phyloP scores from a whole-genome alignment of 2,888 invertebrate genomes.

The Caenorhabditis angaria region DNA sequence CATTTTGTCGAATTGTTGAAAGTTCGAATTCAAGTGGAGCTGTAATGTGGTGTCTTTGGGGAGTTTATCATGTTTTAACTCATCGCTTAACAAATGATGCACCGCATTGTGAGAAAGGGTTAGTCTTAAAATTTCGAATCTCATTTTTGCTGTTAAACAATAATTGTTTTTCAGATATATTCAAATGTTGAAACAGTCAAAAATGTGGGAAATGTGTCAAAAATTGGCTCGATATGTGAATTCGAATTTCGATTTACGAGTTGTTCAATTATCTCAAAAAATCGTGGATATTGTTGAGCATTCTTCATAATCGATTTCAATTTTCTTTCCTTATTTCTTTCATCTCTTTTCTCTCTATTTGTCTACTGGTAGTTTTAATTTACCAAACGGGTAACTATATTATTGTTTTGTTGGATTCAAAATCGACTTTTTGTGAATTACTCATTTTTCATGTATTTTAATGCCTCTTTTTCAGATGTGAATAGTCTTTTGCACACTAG shows the following conservation, averaged over 20 bases:
- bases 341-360: background rate
- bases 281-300: conserved; percentile 29
- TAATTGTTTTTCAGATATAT: conserved; percentile 26
- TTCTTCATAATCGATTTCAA: background rate
- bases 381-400: conserved; percentile 10
- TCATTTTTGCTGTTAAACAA: background rate
- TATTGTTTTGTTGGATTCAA: background rate
- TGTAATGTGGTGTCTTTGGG: conserved; percentile 84
- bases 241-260: conserved; percentile 20
- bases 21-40: conserved; percentile 78
- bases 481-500: background rate
- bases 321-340: background rate
- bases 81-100: conserved; percentile 76
- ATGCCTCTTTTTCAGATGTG: background rate
- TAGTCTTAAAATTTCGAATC: background rate
- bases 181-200: conserved; percentile 24
- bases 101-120: conserved; percentile 28
- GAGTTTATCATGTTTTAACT: conserved; percentile 79
- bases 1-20: conserved; percentile 79
- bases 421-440: background rate
- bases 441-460: background rate
- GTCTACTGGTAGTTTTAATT: conserved; percentile 7
- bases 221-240: conserved; percentile 22
- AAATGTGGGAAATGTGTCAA: conserved; percentile 19
- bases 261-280: conserved; percentile 24